phyloP scores from a whole-genome alignment of 2,113 vertebrate species.

The Syngnathus typhle region DNA sequence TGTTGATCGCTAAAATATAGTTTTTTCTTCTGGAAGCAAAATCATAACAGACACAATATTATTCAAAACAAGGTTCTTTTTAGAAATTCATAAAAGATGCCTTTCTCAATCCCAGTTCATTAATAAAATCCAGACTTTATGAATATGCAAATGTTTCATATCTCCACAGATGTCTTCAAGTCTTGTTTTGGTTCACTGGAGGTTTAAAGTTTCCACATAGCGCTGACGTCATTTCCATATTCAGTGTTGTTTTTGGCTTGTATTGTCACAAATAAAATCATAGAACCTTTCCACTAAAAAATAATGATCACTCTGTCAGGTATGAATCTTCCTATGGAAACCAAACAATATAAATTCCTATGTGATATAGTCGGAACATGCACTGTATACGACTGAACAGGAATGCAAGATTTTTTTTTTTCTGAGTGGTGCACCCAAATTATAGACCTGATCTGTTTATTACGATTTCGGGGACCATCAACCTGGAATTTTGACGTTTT shows the following conservation, averaged over 20 bases:
- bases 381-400: too few relatives aligned
- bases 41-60: background rate
- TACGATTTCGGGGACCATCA: background rate
- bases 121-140: constrained; percentile 6
- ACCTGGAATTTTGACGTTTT: background rate
- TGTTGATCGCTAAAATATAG: background rate
- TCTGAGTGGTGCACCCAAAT: too few relatives aligned
- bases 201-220: background rate
- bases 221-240: background rate
- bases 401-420: too few relatives aligned
- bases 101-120: constrained; percentile 7
- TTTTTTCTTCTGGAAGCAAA: constrained; percentile 3
- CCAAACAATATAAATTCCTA: too few relatives aligned
- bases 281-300: background rate
- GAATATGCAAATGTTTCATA: constrained; percentile 6
- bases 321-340: too few relatives aligned
- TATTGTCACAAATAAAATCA: background rate
- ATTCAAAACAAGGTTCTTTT: constrained; percentile 6
- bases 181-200: background rate
- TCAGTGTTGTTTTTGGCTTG: background rate
- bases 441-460: too few relatives aligned
- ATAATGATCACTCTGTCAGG: too few relatives aligned
- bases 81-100: constrained; percentile 2
- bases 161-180: constrained; percentile 1
- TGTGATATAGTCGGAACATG: too few relatives aligned